Percentiles rank a stretch among this genome's conserved stretches.
Evolutionary conservation across 2,113 vertebrate species (phyloP).

Genomic region (Trematomus loennbergii): DNA sequence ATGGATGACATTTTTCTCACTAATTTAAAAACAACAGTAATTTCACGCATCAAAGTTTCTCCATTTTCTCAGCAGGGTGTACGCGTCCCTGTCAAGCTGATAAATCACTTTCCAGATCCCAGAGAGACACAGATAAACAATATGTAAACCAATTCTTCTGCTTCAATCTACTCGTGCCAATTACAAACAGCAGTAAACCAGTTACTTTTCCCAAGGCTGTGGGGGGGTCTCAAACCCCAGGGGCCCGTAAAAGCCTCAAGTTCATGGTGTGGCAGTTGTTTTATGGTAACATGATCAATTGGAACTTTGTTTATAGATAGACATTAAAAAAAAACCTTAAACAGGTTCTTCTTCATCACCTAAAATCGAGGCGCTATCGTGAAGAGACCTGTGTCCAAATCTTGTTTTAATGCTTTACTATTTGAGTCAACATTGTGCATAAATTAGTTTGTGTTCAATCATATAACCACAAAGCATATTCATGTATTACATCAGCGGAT

Average conservation of each 20-base stretch:
- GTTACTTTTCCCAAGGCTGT: conserved; percentile 7
- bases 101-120: conserved; percentile 63
- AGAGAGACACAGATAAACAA: conserved; percentile 59
- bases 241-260: background rate
- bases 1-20: conserved; percentile 51
- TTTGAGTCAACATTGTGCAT: background rate
- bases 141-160: conserved; percentile 38
- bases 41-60: conserved; percentile 65
- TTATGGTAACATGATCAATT: background rate
- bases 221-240: background rate
- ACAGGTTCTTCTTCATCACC: background rate
- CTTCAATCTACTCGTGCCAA: conserved; percentile 7
- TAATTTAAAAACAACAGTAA: conserved; percentile 61
- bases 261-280: background rate
- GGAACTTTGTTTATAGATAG: background rate
- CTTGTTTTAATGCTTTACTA: background rate
- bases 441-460: background rate
- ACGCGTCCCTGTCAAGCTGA: conserved; percentile 41
- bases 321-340: background rate
- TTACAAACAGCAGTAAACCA: conserved; percentile 25
- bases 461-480: background rate
- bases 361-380: background rate
- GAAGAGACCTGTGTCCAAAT: background rate
- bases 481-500: background rate
- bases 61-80: conserved; percentile 51